A percentile compares a stretch with the other conserved stretches of the same genome.
Conservation (phyloP, 2,113 vertebrate species). For the Camelus bactrianus region DNA sequence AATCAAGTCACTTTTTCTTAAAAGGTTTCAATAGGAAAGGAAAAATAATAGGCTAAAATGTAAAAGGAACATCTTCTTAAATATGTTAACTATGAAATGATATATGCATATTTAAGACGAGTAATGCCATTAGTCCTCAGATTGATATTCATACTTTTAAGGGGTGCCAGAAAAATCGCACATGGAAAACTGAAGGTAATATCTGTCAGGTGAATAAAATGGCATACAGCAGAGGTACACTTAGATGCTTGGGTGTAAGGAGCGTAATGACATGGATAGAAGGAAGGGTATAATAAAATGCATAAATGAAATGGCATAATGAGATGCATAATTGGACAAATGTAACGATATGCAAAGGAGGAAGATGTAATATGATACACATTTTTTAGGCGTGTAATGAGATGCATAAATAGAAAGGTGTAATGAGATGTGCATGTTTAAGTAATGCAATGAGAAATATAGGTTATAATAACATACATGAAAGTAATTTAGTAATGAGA, state of each 20-base stretch:
- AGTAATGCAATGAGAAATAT: constrained; percentile 78
- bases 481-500: constrained; percentile 82
- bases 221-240: not conserved
- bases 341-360: constrained; percentile 73
- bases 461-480: constrained; percentile 83
- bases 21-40: not conserved
- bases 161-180: not conserved
- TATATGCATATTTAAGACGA: not conserved
- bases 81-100: not conserved
- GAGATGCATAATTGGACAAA: constrained; percentile 79
- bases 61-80: not conserved
- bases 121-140: not conserved
- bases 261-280: constrained; percentile 65
- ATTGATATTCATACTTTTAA: constrained; percentile 38
- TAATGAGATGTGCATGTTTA: constrained; percentile 82
- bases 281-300: constrained; percentile 65
- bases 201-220: not conserved
- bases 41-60: not conserved
- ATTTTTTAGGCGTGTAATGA: constrained; percentile 78
- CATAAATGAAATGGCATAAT: constrained; percentile 76
- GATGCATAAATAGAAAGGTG: constrained; percentile 80
- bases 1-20: not conserved
- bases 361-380: constrained; percentile 71
- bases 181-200: constrained; percentile 18
- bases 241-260: constrained; percentile 49